Conservation (phyloP, 2,797 vertebrate genomes). For the Sebastes trivittatus region DNA sequence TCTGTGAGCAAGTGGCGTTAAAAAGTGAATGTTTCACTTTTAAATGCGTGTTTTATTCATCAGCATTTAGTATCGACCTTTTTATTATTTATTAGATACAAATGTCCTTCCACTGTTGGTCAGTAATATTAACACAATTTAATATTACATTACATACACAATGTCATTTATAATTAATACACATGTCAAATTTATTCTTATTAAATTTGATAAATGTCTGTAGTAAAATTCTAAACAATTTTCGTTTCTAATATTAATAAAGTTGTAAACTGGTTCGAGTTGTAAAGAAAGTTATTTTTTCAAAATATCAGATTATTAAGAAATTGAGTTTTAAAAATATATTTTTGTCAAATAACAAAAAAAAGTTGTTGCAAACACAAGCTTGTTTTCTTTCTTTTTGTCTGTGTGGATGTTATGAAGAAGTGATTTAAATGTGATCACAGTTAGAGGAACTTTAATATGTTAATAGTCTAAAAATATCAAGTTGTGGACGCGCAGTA, state of each 20-base stretch:
- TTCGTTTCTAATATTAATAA: not conserved
- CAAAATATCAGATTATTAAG: not conserved
- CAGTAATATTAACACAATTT: not conserved
- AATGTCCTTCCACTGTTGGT: not conserved
- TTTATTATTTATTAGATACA: slow-evolving; percentile 36
- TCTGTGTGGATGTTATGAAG: not conserved
- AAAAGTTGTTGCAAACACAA: not conserved
- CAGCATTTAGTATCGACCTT: not conserved
- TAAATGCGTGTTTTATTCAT: slow-evolving; percentile 44
- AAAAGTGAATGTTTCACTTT: slow-evolving; percentile 6
- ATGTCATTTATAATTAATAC: not conserved
- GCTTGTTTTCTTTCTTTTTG: not conserved
- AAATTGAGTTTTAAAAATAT: not conserved
- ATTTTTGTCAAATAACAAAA: slow-evolving; percentile 1
- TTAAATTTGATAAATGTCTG: not conserved
- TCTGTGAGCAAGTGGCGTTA: slow-evolving; percentile 11
- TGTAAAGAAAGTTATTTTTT: not conserved
- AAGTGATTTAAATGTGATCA: slow-evolving; percentile 19
- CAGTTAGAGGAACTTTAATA: not conserved
- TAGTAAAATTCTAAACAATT: not conserved
- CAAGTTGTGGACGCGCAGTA: slow-evolving; percentile 32
- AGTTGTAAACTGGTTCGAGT: not conserved
- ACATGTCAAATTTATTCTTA: not conserved
- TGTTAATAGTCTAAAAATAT: slow-evolving; percentile 38
- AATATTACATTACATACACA: not conserved